Conservation (phyloP, 2,797 vertebrate genomes). For the Pristis pectinata region DNA sequence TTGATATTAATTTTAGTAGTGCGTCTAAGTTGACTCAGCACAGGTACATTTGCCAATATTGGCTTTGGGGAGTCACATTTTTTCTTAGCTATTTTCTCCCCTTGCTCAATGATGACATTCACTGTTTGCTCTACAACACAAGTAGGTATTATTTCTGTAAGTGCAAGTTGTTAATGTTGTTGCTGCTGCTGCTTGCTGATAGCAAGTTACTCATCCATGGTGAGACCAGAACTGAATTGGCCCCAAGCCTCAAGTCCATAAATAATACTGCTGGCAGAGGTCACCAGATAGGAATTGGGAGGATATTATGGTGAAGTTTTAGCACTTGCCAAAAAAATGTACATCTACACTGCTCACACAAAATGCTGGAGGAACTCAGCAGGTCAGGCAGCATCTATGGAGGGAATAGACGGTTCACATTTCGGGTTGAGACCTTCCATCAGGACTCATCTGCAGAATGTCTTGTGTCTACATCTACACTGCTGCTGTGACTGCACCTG, state of each 20-base stretch:
- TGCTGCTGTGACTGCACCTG: not conserved
- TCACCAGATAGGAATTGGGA: not conserved
- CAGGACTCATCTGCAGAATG: too few species aligned
- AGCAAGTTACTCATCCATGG: not conserved
- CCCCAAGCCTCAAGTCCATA: not conserved
- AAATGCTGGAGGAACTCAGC: too few species aligned
- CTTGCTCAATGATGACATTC: not conserved
- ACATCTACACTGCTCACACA: too few species aligned
- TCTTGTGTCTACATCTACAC: not conserved
- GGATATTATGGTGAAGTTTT: too few species aligned
- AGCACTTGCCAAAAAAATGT: too few species aligned
- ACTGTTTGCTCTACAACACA: not conserved
- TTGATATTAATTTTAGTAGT: not conserved
- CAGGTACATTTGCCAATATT: not conserved
- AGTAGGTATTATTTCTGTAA: not conserved
- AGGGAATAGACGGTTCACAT: too few species aligned
- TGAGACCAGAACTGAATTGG: not conserved
- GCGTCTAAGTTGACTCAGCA: not conserved
- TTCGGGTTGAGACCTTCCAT: too few species aligned
- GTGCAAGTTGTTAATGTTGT: not conserved
- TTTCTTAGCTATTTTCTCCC: not conserved
- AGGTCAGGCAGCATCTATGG: too few species aligned
- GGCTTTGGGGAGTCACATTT: not conserved
- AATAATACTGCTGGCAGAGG: not conserved
- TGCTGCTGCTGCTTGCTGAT: not conserved